A percentile compares a stretch with the other conserved stretches of the same genome.
Evolutionary conservation across 2,888 invertebrate species (phyloP).

Genomic region (Noctua comes): DNA sequence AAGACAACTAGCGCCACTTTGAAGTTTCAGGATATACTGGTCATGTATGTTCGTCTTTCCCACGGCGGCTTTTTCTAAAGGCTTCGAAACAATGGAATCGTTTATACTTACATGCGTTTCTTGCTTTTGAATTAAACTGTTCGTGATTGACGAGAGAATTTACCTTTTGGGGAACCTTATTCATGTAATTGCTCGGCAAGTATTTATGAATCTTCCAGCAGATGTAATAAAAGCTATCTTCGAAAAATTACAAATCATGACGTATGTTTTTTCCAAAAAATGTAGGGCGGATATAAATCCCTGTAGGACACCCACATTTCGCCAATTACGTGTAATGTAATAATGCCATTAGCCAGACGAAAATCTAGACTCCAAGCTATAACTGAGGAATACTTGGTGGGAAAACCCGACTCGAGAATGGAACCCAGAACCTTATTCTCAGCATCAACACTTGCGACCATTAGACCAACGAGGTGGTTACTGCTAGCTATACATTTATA

Average conservation of each 20-base stretch:
- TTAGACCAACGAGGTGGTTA: not conserved
- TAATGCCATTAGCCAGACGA: not conserved
- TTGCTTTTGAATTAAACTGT: conserved; percentile 57
- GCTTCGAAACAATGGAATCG: conserved; percentile 40
- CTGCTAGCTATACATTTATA: not conserved
- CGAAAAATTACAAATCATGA: not conserved
- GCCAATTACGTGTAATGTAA: not conserved
- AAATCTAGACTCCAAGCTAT: not conserved
- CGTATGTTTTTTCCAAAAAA: not conserved
- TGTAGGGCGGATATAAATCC: not conserved
- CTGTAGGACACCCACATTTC: not conserved
- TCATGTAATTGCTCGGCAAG: not conserved
- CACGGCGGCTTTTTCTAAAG: conserved; percentile 52
- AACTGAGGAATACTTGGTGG: not conserved
- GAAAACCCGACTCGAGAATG: not conserved
- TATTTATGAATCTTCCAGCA: not conserved
- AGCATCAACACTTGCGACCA: no score
- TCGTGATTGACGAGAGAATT: conserved; percentile 42
- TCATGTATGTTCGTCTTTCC: conserved; percentile 26
- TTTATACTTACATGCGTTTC: conserved; percentile 48
- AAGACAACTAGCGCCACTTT: not conserved
- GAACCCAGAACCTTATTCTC: not conserved
- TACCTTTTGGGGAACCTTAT: conserved; percentile 13
- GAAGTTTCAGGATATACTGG: conserved; percentile 17
- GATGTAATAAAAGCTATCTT: not conserved